A percentile compares a stretch with the other conserved stretches of the same genome.
Evolutionary conservation across 1,140 invertebrate species (phyloP).

Genomic region (Rhynchophorus ferrugineus): DNA sequence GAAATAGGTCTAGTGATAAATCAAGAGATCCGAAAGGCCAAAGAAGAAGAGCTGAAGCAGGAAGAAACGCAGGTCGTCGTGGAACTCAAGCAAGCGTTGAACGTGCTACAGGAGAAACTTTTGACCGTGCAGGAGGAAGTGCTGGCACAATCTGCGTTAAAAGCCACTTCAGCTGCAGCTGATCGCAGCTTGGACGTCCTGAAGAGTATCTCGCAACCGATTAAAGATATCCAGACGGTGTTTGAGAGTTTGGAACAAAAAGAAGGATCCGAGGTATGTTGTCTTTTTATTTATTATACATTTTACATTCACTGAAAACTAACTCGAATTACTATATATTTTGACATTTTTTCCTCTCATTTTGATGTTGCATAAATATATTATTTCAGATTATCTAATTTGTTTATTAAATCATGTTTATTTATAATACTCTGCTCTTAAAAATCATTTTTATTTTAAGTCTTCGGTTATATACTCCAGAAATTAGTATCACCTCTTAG

Average conservation of each 20-base stretch:
- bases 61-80: constrained; percentile 29
- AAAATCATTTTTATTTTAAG: too few species aligned
- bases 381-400: too few species aligned
- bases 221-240: constrained; percentile 55
- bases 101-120: constrained; percentile 43
- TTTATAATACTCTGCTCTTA: too few species aligned
- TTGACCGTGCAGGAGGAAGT: constrained; percentile 52
- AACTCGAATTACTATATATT: too few species aligned
- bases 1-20: constrained; percentile 39
- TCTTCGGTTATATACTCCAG: too few species aligned
- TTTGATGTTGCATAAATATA: too few species aligned
- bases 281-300: constrained; percentile 1
- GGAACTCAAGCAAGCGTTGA: constrained; percentile 30
- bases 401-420: too few species aligned
- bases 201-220: constrained; percentile 51
- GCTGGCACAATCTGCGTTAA: constrained; percentile 51
- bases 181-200: constrained; percentile 58
- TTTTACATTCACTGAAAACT: too few species aligned
- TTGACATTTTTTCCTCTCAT: too few species aligned
- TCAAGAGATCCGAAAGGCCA: constrained; percentile 29
- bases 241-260: constrained; percentile 43
- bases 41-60: constrained; percentile 27
- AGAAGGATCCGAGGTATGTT: constrained; percentile 5
- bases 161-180: constrained; percentile 53
- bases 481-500: too few species aligned